Evolutionary conservation across 2,113 vertebrate species (phyloP), one percentile per base, ranked within the genome.

Genomic region (Casuarius casuarius): DNA sequence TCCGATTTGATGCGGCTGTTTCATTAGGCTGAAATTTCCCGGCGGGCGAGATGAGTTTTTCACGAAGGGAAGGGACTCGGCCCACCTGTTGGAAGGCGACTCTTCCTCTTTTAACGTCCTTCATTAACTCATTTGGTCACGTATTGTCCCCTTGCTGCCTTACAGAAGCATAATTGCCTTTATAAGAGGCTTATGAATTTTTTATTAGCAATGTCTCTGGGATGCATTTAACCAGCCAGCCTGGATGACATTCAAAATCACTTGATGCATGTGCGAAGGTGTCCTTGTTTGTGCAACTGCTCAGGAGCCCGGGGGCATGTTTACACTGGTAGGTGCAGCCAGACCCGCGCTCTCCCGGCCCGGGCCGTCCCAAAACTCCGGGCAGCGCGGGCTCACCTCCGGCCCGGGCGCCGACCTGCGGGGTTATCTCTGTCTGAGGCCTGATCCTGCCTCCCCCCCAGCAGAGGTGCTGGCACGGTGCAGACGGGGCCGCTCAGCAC

Each of bases 251-350:
- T 79, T 75, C 87, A 65, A 4, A 77, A 56, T 16, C 0, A 21
- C 74, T 46, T 46, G 19, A 33, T 8, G 70, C 49, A 2, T 9
- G 85, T 3, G 38, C 4, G 4, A 70, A 56, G 63, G 70, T 18
- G 9, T 49, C 87, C 76, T 82, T 26, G 54, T 67, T 44, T 31
- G 65, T 12, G 59, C 2, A 48, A 23, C 51, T 6, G 40, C 67
- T 33, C 4, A 4, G 58, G n/a, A 51, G 63, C 52, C 73, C 1
- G 20, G 18, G 25, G 13, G 12, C 52, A 7, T 0, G 1, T 0
- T 6, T 25, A 13, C 2, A 22, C 35, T 5, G 20, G 20, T 2
- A 3, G 63, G 38, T 8, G 59, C 52, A 15, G 72, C 21, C 42
- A 10, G 71, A 38, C 9, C 75, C 40, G 56, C 9, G 46, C 62